Evolutionary conservation across 1,140 invertebrate species (phyloP).

Genomic region (Odontomachus brunneus): DNA sequence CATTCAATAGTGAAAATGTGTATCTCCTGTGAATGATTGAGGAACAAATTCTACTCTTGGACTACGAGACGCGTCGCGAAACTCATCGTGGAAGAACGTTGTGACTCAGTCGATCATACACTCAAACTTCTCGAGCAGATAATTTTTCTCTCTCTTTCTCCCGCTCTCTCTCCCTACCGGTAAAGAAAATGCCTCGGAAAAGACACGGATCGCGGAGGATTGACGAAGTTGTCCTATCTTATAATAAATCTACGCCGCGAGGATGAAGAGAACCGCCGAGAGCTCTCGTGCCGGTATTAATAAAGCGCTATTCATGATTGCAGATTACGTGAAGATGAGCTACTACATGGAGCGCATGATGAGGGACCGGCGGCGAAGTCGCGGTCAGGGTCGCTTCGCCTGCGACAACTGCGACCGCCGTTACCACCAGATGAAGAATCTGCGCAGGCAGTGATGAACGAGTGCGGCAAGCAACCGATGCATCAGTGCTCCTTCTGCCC

Average conservation of each 20-base stretch:
- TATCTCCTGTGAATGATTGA: too few relatives aligned
- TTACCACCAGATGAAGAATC: slow-evolving; percentile 82
- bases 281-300: slow-evolving; percentile 47
- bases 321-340: slow-evolving; percentile 67
- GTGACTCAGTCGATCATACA: too few relatives aligned
- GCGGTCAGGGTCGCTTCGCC: slow-evolving; percentile 79
- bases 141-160: too few relatives aligned
- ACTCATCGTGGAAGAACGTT: too few relatives aligned
- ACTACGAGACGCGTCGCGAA: too few relatives aligned
- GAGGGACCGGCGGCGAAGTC: slow-evolving; percentile 70
- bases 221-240: not conserved
- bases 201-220: slow-evolving; percentile 3
- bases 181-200: too few relatives aligned
- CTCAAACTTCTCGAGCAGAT: too few relatives aligned
- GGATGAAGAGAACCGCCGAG: not conserved
- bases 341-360: slow-evolving; percentile 52
- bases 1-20: too few relatives aligned
- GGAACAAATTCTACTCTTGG: too few relatives aligned
- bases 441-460: slow-evolving; percentile 82
- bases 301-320: slow-evolving; percentile 64
- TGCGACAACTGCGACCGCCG: slow-evolving; percentile 82
- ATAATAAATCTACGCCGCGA: not conserved
- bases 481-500: slow-evolving; percentile 87
- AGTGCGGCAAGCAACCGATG: slow-evolving; percentile 87
- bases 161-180: too few relatives aligned